Evolutionary conservation across 2,888 invertebrate species (phyloP).

Genomic region (Dolomedes plantarius): DNA sequence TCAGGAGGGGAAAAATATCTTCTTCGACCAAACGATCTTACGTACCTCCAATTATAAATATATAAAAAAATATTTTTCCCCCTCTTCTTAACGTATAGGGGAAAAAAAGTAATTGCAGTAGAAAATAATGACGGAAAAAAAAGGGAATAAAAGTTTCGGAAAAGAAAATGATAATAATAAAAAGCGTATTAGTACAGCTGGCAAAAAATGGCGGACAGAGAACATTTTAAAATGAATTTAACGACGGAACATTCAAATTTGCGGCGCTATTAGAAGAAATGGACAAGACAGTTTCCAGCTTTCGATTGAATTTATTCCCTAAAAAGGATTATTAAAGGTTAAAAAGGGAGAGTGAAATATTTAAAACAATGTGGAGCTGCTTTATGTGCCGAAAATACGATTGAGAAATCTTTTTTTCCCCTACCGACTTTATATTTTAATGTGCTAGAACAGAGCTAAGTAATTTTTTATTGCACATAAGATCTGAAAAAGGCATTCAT

Average conservation of each 20-base stretch:
- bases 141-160: not conserved
- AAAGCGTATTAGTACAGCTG: not conserved
- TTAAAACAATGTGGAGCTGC: not conserved
- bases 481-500: no score
- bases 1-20: not conserved
- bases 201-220: not conserved
- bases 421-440: not conserved
- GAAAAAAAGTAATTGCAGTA: not conserved
- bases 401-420: not conserved
- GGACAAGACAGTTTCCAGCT: not conserved
- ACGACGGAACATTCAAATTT: slow-evolving; percentile 16
- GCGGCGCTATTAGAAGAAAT: slow-evolving; percentile 7
- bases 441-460: not conserved
- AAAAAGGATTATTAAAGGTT: slow-evolving; percentile 6
- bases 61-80: not conserved
- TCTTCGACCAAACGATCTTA: not conserved
- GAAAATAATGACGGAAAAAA: not conserved
- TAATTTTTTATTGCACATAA: no score
- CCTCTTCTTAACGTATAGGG: not conserved
- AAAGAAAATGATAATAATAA: not conserved
- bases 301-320: slow-evolving; percentile 3
- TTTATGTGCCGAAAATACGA: not conserved
- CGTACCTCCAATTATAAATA: slow-evolving; percentile 1
- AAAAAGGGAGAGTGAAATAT: slow-evolving; percentile 4
- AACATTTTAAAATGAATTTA: slow-evolving; percentile 16